Evolutionary conservation across 2,888 invertebrate genomes (phyloP), one percentile per base, ranked within the genome.

Genomic region (Drosophila niveifrons): DNA sequence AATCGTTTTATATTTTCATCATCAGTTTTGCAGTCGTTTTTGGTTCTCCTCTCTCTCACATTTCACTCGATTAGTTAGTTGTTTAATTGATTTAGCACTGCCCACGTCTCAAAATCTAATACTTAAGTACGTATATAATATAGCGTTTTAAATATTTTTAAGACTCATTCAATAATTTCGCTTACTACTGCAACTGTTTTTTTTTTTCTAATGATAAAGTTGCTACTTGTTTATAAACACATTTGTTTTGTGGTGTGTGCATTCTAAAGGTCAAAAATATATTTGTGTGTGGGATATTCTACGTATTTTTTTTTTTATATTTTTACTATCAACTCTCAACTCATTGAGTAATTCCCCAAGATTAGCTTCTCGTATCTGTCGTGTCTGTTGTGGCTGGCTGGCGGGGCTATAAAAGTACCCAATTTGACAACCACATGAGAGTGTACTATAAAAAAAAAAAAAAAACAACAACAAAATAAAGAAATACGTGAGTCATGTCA

Each of bases 401-500:
- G 23, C 6, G 6, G 23, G 31, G 15, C 29, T 10, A 39, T 7
- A 55, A 31, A 56, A 56, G 17, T 18, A 9, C 3, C 11, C 55
- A 17, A 39, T 57, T 53, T 34, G 52, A 50, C 15, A 41, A 9
- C 8, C 10, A 13, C 36, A 56, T 51, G 46, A 67, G 62, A 67
- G 62, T 62, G 41, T 47, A 31, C 31, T 23, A 11, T 41, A 15
- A 13, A 41, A 6, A 3, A 23, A 23, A 3, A 23, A 23, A 3
- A 23, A 23, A 3, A 23, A 23, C 6, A 23, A 23, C 4, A 23
- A 23, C 17, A 23, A 23, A 23, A 23, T 23, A 23, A 23, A 6
- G 6, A 23, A 43, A 31, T 18, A 50, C 58, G 67, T 75, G 72
- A 77, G 63, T 67, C 72, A 58, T 28, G 46, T 53, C 59, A 68